These are phyloP conservation scores for Philopotamus ludificatus DNA, from an alignment of 1,140 invertebrate genomes.

Conservation along the genomic window DNA sequence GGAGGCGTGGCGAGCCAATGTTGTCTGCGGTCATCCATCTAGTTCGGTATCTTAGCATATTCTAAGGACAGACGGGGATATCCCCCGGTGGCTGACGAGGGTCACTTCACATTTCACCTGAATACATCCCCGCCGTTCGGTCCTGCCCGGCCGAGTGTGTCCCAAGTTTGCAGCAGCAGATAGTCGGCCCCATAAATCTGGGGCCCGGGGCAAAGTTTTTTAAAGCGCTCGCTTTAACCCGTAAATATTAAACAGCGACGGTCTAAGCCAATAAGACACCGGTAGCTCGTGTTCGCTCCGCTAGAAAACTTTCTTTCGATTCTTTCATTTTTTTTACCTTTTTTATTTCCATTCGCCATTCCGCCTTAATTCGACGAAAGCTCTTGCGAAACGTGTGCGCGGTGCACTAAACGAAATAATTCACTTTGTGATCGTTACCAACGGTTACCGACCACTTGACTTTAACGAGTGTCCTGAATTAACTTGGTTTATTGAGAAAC, in stretches of 20 bases:
- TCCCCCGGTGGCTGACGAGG: neutral
- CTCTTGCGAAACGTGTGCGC: neutral
- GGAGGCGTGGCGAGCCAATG: neutral
- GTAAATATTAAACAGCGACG: constrained; percentile 10
- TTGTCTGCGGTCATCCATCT: neutral
- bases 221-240: constrained; percentile 12
- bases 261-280: constrained; percentile 13
- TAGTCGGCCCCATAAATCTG: constrained; percentile 2
- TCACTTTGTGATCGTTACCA: no score
- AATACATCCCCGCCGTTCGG: neutral
- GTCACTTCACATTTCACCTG: neutral
- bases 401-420: no score
- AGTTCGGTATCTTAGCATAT: neutral
- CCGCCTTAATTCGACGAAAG: neutral
- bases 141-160: neutral
- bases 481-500: no score
- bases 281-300: neutral
- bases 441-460: no score
- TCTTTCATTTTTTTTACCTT: neutral
- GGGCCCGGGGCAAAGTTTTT: neutral
- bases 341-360: neutral
- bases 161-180: neutral
- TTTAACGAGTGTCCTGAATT: no score
- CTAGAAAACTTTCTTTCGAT: constrained; percentile 3
- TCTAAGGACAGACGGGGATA: neutral